These are phyloP conservation scores for Elysia chlorotica DNA, from an alignment of 1,140 invertebrate genomes.

Conservation along the genomic window DNA sequence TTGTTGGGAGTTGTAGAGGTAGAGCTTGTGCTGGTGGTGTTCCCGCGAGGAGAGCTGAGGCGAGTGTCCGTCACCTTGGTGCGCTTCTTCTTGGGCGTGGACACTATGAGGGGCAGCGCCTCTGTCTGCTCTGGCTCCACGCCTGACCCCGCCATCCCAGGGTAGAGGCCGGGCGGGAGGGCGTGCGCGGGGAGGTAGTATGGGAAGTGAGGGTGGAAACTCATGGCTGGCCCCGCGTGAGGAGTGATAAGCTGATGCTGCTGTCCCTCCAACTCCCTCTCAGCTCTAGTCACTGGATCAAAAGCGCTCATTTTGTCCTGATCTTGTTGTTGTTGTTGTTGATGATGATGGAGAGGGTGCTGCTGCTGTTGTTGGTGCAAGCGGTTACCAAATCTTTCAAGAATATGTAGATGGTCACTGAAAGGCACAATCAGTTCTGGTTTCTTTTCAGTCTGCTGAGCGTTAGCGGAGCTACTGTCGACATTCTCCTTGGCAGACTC, in stretches of 20 bases:
- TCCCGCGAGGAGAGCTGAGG: constrained; percentile 75
- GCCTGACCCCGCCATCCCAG: too few relatives aligned
- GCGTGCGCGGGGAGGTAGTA: constrained; percentile 56
- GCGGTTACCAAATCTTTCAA: constrained; percentile 29
- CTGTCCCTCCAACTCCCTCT: too few relatives aligned
- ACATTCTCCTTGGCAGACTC: constrained; percentile 27
- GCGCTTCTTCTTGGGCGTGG: constrained; percentile 86
- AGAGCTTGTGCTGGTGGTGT: too few relatives aligned
- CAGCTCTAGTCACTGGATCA: constrained; percentile 37
- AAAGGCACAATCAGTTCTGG: constrained; percentile 26
- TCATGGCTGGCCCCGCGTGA: constrained; percentile 33
- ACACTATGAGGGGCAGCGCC: constrained; percentile 85
- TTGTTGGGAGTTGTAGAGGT: too few relatives aligned
- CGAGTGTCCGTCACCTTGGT: constrained; percentile 96
- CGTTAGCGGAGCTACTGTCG: too few relatives aligned
- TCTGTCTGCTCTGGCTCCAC: constrained; percentile 89
- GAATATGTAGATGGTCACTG: constrained; percentile 27
- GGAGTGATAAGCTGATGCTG: constrained; percentile 33
- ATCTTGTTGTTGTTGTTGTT: too few relatives aligned
- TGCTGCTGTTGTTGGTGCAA: too few relatives aligned
- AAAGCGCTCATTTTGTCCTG: constrained; percentile 51
- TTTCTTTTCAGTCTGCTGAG: constrained; percentile 17
- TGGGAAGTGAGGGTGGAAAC: constrained; percentile 40
- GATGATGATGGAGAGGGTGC: too few relatives aligned
- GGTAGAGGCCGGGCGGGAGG: constrained; percentile 69